Evolutionary conservation across 2,888 invertebrate species (phyloP).

Genomic region (Isoperla grammatica): DNA sequence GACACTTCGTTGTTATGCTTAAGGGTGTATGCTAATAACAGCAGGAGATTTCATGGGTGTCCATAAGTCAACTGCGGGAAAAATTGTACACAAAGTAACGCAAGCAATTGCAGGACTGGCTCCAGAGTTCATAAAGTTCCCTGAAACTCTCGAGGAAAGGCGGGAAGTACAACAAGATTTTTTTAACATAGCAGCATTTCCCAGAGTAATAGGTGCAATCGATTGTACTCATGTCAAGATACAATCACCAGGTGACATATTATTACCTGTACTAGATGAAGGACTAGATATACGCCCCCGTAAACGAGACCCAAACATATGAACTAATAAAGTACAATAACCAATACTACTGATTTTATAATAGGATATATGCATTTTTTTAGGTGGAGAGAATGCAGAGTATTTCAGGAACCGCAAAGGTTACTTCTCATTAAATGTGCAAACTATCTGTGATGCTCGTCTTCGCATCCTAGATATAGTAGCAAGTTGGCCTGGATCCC

Average conservation of each 20-base stretch:
- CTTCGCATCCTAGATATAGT: slow-evolving; percentile 14
- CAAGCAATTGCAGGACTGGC: slow-evolving; percentile 7
- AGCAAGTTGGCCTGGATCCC: not conserved
- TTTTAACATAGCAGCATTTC: slow-evolving; percentile 12
- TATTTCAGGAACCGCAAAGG: slow-evolving; percentile 20
- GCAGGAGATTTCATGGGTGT: slow-evolving; percentile 17
- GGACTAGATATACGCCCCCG: too few species aligned
- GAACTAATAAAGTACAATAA: too few species aligned
- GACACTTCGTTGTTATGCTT: slow-evolving; percentile 17
- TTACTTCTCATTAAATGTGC: slow-evolving; percentile 11
- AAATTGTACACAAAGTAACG: slow-evolving; percentile 14
- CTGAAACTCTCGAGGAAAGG: not conserved
- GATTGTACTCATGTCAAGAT: slow-evolving; percentile 20
- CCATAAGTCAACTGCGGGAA: slow-evolving; percentile 13
- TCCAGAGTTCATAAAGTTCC: slow-evolving; percentile 5
- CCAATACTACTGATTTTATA: too few species aligned
- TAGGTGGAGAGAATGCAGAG: slow-evolving; percentile 12
- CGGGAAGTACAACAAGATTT: not conserved
- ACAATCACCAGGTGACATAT: slow-evolving; percentile 18
- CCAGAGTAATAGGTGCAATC: slow-evolving; percentile 9
- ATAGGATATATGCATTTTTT: too few species aligned
- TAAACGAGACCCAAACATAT: too few species aligned
- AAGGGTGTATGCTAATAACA: slow-evolving; percentile 1
- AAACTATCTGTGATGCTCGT: not conserved
- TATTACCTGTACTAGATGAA: too few species aligned